These are phyloP conservation scores for Achlya flavicornis DNA, from an alignment of 2,888 invertebrate genomes.

Conservation along the genomic window DNA sequence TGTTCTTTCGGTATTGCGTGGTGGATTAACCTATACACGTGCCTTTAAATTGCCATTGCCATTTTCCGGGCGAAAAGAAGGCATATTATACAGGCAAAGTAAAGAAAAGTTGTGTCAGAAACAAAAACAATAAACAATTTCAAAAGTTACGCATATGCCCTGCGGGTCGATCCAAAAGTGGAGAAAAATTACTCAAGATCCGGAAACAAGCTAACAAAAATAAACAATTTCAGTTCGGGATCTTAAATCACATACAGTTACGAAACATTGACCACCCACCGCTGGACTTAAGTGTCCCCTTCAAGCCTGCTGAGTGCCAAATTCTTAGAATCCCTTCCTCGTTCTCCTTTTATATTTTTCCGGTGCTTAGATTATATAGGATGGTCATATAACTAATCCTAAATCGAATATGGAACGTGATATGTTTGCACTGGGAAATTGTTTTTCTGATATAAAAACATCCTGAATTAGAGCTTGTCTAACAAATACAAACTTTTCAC, in stretches of 20 bases:
- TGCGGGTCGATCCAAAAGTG: not conserved
- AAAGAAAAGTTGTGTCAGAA: not conserved
- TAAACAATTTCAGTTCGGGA: not conserved
- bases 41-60: not conserved
- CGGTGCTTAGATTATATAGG: not conserved
- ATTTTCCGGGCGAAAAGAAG: not conserved
- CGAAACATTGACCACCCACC: not conserved
- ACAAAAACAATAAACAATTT: not conserved
- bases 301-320: not conserved
- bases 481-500: constrained; percentile 7
- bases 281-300: not conserved
- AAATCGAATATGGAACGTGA: not conserved
- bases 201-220: not conserved
- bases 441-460: not conserved
- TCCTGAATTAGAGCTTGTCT: not conserved
- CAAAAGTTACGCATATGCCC: not conserved
- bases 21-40: not conserved
- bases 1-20: too few relatives aligned
- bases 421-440: too few relatives aligned
- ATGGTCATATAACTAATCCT: not conserved
- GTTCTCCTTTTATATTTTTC: not conserved
- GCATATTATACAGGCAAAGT: not conserved
- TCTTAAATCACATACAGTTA: constrained; percentile 2
- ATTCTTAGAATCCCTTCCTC: not conserved
- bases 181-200: not conserved